phyloP scores from a whole-genome alignment of 2,797 vertebrate genomes.

The Enteromius treurensis region DNA sequence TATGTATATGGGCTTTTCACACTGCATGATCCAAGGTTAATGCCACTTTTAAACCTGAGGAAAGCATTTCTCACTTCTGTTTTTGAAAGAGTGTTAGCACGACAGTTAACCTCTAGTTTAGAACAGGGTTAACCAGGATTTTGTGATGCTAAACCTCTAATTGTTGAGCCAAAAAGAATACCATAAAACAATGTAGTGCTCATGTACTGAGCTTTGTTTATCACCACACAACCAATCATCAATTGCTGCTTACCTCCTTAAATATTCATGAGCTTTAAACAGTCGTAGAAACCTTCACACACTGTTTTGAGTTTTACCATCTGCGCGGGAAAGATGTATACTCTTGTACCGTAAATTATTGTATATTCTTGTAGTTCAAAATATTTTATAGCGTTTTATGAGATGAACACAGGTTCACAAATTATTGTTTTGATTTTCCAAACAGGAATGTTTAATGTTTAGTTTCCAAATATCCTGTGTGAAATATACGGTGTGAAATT shows the following conservation, averaged over 20 bases:
- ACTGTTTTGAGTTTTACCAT: not conserved
- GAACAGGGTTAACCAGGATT: not conserved
- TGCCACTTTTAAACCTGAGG: not conserved
- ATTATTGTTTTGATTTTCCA: not conserved
- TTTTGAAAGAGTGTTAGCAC: not conserved
- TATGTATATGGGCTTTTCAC: not conserved
- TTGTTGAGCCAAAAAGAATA: not conserved
- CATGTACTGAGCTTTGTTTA: not conserved
- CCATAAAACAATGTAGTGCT: not conserved
- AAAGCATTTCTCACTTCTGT: not conserved
- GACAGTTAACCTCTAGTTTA: not conserved
- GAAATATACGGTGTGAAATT: not conserved
- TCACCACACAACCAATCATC: no score
- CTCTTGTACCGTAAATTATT: not conserved
- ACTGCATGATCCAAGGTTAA: constrained; percentile 1
- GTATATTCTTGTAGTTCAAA: not conserved
- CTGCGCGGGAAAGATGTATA: not conserved
- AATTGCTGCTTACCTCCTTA: not conserved
- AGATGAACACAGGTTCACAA: not conserved
- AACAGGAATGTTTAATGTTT: not conserved
- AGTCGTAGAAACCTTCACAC: not conserved
- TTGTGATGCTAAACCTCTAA: not conserved
- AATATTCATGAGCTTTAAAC: not conserved
- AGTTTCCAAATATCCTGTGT: not conserved
- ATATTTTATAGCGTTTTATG: not conserved